Base-by-base conservation (phyloP, 2,797 vertebrate species). In the Myiothlypis chrysogaster region DNA sequence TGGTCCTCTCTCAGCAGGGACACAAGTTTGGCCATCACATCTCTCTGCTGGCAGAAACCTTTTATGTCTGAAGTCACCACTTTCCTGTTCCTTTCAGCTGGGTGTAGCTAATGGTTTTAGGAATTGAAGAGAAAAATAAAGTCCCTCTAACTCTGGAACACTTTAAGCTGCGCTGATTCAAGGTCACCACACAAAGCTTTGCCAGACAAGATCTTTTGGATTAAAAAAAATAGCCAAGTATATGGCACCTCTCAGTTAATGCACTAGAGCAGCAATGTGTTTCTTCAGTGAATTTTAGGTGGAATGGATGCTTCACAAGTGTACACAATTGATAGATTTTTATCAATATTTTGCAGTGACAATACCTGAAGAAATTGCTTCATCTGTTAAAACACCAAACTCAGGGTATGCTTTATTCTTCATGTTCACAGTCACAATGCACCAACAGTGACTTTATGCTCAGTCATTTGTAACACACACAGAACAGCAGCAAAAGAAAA, bases 1-100 rank as follows among this genome's bases (percentile, higher is more conserved):
- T 2, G 25, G 0, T 12, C 27, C 41, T 8, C 37, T 35, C 60
- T 3, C 4, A 32, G 24, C 4, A 5, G 16, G 28, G 28, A 2
- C 39, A 44, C 30, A 35, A 27, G 10, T 25, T 5, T 32, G 56
- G 43, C 30, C 25, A 32, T n/a, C 43, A 23, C 9, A n/a, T 5
- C 44, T 56, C 49, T n/a, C 14, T 28, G 9, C 7, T 11, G 18
- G n/a, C 43, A 84, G 39, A 69, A 69, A 70, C 22, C 19, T 16
- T 7, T 4, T 6, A 6, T 8, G 23, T 5, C 8, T 53, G 28
- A 91, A 75, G 34, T 43, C 46, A 60, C 8, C 10, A 11, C 35
- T 53, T 39, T 32, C 46, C 56, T 57, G 21, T 34, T 52, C 47
- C 44, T 30, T 56, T 46, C 37, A 78, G 32, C 12, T 71, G 52